phyloP scores from a whole-genome alignment of 2,888 invertebrate genomes.

The Villa cingulata region DNA sequence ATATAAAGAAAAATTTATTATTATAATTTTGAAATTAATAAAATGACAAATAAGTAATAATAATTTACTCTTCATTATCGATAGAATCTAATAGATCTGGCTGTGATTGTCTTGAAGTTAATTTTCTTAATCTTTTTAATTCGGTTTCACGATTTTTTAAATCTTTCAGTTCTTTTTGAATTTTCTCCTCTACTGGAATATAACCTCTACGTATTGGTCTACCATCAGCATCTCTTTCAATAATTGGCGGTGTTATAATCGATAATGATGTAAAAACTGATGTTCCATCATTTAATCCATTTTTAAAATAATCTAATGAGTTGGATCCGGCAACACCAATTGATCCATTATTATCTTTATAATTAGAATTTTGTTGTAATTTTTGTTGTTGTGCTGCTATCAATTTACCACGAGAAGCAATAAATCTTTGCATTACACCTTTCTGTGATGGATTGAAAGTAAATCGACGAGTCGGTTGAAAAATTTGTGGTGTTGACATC shows the following conservation, averaged over 20 bases:
- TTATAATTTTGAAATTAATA: background rate
- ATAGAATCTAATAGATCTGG: constrained; percentile 47
- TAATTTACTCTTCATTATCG: constrained; percentile 38
- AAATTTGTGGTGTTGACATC: constrained; percentile 29
- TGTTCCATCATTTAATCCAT: background rate
- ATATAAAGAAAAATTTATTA: background rate
- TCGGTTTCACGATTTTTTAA: constrained; percentile 72
- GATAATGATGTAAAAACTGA: constrained; percentile 25
- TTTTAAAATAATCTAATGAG: background rate
- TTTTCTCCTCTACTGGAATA: constrained; percentile 77
- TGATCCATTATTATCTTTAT: background rate
- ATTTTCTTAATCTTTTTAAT: constrained; percentile 53
- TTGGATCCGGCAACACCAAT: too few species aligned
- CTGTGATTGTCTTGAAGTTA: constrained; percentile 46
- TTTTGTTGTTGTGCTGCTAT: constrained; percentile 22
- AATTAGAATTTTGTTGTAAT: background rate
- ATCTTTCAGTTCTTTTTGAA: constrained; percentile 72
- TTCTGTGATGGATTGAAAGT: constrained; percentile 52
- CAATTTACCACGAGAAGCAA: constrained; percentile 64
- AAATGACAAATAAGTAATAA: background rate
- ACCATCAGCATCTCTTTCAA: constrained; percentile 45
- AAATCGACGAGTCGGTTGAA: constrained; percentile 40
- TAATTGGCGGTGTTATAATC: constrained; percentile 33
- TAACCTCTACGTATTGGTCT: constrained; percentile 60
- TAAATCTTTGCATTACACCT: constrained; percentile 75